phyloP scores from a whole-genome alignment of 2,113 vertebrate species.

The Ginglymostoma cirratum region DNA sequence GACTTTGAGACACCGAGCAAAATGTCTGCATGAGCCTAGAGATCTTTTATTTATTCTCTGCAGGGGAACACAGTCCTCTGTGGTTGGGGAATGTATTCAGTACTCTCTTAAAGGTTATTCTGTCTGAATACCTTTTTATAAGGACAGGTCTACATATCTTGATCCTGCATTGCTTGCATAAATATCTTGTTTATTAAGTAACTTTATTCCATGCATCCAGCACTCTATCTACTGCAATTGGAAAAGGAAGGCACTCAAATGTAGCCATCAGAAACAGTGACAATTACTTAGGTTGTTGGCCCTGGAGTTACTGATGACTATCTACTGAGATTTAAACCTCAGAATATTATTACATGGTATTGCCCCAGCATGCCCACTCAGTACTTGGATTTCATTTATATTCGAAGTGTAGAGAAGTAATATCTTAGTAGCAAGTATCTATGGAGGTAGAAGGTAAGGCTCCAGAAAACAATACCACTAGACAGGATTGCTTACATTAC shows the following conservation, averaged over 20 bases:
- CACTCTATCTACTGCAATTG: background rate
- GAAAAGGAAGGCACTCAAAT: background rate
- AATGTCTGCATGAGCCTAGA: background rate
- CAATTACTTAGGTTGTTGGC: background rate
- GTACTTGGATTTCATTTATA: constrained; percentile 16
- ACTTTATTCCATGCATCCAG: background rate
- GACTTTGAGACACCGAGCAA: background rate
- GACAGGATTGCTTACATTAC: background rate
- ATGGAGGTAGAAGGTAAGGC: background rate
- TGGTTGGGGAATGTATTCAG: constrained; percentile 3
- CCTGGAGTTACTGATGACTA: constrained; percentile 4
- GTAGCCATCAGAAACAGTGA: background rate
- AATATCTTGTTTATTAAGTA: background rate
- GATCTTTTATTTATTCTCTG: background rate
- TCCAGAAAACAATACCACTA: background rate
- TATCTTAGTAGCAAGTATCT: background rate
- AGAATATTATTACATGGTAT: background rate
- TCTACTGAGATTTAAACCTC: background rate
- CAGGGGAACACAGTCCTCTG: background rate
- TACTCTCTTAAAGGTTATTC: no score
- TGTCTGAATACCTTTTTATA: background rate
- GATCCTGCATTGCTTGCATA: background rate
- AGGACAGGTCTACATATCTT: background rate
- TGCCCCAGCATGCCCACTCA: constrained; percentile 1
- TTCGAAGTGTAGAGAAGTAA: background rate